Percentiles rank a stretch among this genome's conserved stretches.
These are phyloP conservation scores for Polyodon spathula DNA, from an alignment of 2,113 vertebrate species.

Conservation along the genomic window DNA sequence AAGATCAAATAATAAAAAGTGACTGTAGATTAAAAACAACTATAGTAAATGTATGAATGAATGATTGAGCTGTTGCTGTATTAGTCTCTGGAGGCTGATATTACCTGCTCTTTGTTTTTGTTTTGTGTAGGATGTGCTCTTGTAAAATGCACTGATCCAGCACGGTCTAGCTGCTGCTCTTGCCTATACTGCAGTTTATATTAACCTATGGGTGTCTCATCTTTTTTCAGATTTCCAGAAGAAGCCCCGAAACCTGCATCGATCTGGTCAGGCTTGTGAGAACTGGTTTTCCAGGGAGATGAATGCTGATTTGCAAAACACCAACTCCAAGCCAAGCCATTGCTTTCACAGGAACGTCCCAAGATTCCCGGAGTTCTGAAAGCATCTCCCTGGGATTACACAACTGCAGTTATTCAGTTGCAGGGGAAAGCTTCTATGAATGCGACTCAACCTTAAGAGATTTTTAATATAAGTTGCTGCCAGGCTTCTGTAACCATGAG, in stretches of 20 bases:
- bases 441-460: constrained; percentile 39
- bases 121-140: too few relatives aligned
- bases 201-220: neutral
- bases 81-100: constrained; percentile 24
- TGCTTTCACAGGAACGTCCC: constrained; percentile 11
- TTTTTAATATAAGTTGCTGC: constrained; percentile 29
- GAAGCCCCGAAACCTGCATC: neutral
- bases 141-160: too few relatives aligned
- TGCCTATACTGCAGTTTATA: too few relatives aligned
- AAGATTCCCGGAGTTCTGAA: constrained; percentile 1
- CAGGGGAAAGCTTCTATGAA: too few relatives aligned
- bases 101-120: too few relatives aligned
- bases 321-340: constrained; percentile 23
- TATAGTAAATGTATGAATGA: constrained; percentile 5
- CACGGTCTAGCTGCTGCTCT: too few relatives aligned
- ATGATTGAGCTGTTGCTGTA: constrained; percentile 15
- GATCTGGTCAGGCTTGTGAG: constrained; percentile 33
- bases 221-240: constrained; percentile 8
- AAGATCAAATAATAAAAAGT: too few relatives aligned
- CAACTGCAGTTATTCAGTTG: constrained; percentile 8
- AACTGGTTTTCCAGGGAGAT: constrained; percentile 20
- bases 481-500: constrained; percentile 29
- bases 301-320: constrained; percentile 30
- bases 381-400: constrained; percentile 19
- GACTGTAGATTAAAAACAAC: too few relatives aligned